Conservation (phyloP, 2,888 invertebrate species). For the Psylliodes chrysocephalus region DNA sequence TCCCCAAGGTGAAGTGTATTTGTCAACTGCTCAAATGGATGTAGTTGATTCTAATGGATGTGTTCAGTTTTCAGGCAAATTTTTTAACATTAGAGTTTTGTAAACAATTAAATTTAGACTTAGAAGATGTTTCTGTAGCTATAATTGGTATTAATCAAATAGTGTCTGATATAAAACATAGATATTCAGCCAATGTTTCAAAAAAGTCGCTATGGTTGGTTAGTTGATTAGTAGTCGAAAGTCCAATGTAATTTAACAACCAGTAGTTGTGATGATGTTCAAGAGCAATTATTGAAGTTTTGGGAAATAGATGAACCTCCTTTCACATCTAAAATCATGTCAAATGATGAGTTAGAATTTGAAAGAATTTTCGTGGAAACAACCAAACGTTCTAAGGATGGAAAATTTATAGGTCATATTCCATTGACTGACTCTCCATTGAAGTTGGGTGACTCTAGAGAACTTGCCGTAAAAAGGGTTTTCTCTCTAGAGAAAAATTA, state of each 20-base stretch:
- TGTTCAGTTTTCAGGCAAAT: constrained; percentile 8
- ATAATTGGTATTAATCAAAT: constrained; percentile 9
- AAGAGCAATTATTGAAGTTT: too few species aligned
- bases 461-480: constrained; percentile 9
- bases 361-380: constrained; percentile 16
- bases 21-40: constrained; percentile 18
- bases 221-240: neutral
- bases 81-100: neutral
- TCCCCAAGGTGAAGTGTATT: constrained; percentile 3
- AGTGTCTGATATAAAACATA: neutral
- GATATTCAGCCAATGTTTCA: constrained; percentile 15
- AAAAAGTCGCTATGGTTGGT: constrained; percentile 10
- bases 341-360: constrained; percentile 12
- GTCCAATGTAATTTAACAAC: constrained; percentile 3
- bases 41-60: neutral
- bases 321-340: constrained; percentile 4
- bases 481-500: constrained; percentile 26
- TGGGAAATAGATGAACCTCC: constrained; percentile 31
- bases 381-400: constrained; percentile 10
- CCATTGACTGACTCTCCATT: neutral
- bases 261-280: too few species aligned
- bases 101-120: neutral
- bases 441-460: too few species aligned
- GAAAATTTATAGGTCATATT: too few species aligned
- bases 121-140: neutral